Base-by-base conservation (phyloP, 2,113 vertebrate genomes). In the Sorex araneus region DNA sequence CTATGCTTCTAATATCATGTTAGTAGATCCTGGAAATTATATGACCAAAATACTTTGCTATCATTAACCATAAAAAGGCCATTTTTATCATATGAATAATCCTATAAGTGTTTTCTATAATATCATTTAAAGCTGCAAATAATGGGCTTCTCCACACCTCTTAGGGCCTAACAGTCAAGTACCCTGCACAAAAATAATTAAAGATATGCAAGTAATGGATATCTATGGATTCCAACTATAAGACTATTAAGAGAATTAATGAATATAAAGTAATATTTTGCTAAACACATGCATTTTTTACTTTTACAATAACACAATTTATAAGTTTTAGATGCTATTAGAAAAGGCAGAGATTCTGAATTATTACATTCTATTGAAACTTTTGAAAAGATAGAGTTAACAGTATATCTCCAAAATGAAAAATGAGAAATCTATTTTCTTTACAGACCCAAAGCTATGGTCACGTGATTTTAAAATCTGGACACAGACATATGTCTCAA, bases 201-300 rank as follows among this genome's bases (percentile, higher is more conserved):
- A 97, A 93, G 87, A 93, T 90, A 95, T 25, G 57, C 85, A 96
- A 97, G 84, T 97, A 97, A 97, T 95, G 97, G 93, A 40, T 45
- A 94, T 21, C 75, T 96, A 97, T 97, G 91, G 96, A 98, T 97
- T 96, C 74, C 74, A 97, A 95, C 81, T 80, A 95, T 92, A 92
- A 90, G 97, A 96, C 94, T 82, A 97, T 94, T 91, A 97, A 76
- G 87, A 97, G 93, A 97, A 96, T 95, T 96, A 60, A 23, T 60
- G 7, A 60, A 60, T 60, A 96, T 94, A 97, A 97, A 95, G 96
- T 94, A 96, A 97, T 96, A 97, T 90, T 96, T 83, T 96, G 89
- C 96, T 97, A 96, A 97, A 89, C 83, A 96, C 92, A 93, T 95
- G 96, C 97, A 97, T 96, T 95, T 96, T 97, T 97, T 96, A 95